Percentiles rank a stretch among this genome's conserved stretches.
phyloP scores from a whole-genome alignment of 1,140 invertebrate genomes.

The Drosophila littoralis region DNA sequence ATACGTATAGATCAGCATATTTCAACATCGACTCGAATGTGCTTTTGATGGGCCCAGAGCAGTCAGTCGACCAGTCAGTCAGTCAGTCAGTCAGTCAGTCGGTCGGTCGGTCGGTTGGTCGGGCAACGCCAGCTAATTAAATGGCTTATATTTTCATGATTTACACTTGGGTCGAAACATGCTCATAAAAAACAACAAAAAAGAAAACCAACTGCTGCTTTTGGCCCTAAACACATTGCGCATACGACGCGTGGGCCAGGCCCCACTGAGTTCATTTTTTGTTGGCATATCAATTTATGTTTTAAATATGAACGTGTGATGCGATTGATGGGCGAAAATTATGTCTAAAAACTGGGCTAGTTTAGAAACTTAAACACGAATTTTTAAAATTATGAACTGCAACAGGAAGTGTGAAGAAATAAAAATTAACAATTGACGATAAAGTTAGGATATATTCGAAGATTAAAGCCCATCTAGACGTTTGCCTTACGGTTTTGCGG shows the following conservation, averaged over 20 bases:
- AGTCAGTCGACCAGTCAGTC: background rate
- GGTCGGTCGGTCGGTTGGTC: background rate
- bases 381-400: no score
- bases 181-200: constrained; percentile 58
- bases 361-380: background rate
- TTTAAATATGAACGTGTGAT: constrained; percentile 23
- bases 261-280: constrained; percentile 14
- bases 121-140: constrained; percentile 66
- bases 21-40: constrained; percentile 65
- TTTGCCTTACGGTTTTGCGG: no score
- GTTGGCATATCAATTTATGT: background rate
- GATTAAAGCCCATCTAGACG: no score
- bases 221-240: constrained; percentile 49
- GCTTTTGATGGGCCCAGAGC: constrained; percentile 56
- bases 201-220: background rate
- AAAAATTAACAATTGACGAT: no score
- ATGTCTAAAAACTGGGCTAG: background rate
- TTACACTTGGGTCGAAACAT: constrained; percentile 66
- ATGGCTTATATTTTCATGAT: constrained; percentile 81
- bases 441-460: no score
- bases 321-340: constrained; percentile 30
- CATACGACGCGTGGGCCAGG: constrained; percentile 31
- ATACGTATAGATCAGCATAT: constrained; percentile 59
- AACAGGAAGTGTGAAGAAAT: no score
- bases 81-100: background rate